These are phyloP conservation scores for Sarcophaga bullata DNA, from an alignment of 1,140 invertebrate species.

Conservation along the genomic window DNA sequence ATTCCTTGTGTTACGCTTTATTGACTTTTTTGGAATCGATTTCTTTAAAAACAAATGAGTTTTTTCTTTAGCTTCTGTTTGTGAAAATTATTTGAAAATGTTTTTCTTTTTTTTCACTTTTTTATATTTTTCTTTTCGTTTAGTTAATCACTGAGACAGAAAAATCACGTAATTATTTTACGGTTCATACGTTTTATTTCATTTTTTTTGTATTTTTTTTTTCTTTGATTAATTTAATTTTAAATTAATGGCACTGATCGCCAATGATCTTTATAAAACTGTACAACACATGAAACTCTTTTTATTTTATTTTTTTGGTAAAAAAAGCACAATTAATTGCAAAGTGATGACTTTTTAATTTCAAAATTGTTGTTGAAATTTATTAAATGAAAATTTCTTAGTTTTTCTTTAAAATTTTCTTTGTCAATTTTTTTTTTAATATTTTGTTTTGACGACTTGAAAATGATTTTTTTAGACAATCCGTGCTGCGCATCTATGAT, in stretches of 20 bases:
- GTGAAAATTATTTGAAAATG: not conserved
- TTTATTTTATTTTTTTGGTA: not conserved
- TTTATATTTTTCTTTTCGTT: not conserved
- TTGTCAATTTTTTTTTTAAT: conserved; percentile 9
- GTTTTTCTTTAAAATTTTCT: conserved; percentile 4
- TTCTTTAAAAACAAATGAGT: conserved; percentile 25
- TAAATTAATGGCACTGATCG: conserved; percentile 24
- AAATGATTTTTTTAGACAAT: not conserved
- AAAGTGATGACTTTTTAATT: not conserved
- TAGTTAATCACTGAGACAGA: conserved; percentile 12
- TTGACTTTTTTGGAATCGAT: conserved; percentile 18
- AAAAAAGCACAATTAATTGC: too few relatives aligned
- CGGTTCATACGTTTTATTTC: conserved; percentile 29
- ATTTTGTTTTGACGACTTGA: not conserved
- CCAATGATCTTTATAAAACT: conserved; percentile 9
- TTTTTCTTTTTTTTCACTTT: not conserved
- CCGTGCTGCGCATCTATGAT: not conserved
- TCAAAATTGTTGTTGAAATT: not conserved
- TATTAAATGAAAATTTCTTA: not conserved
- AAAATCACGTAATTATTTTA: conserved; percentile 38
- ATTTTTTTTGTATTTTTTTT: not conserved
- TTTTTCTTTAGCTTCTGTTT: conserved; percentile 2
- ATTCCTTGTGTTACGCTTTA: conserved; percentile 10
- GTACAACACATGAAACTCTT: not conserved
- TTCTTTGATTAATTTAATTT: not conserved